Conservation (phyloP, 2,113 vertebrate genomes). For the Toxostoma redivivum region DNA sequence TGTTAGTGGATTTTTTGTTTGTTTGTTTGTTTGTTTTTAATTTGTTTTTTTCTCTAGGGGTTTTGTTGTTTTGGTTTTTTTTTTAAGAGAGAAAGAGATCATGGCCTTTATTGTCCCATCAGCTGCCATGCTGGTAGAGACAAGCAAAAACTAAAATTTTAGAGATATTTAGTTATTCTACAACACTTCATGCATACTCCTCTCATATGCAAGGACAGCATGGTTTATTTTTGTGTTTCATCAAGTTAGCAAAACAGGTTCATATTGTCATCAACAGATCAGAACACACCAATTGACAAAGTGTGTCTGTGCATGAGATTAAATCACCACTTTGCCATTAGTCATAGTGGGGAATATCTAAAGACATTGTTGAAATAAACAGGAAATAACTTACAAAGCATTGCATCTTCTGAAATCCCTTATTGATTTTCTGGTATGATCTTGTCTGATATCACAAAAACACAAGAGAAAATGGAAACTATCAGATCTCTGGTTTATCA, state of each 20-base stretch:
- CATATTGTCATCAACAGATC: not conserved
- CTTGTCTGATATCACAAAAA: not conserved
- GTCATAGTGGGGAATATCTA: not conserved
- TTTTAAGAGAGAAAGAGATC: accelerated
- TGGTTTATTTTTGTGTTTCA: not conserved
- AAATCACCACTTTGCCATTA: not conserved
- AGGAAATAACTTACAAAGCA: not conserved
- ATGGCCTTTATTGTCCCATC: not conserved
- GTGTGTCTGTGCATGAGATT: not conserved
- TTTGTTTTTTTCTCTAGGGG: accelerated
- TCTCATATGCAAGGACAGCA: accelerated
- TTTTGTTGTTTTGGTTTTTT: not conserved
- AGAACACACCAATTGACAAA: not conserved
- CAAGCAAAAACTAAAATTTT: not conserved
- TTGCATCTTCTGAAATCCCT: not conserved
- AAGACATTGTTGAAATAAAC: not conserved
- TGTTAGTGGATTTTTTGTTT: not conserved
- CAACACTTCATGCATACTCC: not conserved
- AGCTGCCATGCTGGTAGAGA: not conserved
- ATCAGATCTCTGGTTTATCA: not conserved
- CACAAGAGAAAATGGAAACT: not conserved
- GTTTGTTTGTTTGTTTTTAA: not conserved
- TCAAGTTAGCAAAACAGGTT: not conserved
- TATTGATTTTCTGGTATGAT: not conserved
- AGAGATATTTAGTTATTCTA: not conserved